These are phyloP conservation scores for Molossus alvarezi DNA, from an alignment of 2,797 vertebrate species.

Conservation along the genomic window DNA sequence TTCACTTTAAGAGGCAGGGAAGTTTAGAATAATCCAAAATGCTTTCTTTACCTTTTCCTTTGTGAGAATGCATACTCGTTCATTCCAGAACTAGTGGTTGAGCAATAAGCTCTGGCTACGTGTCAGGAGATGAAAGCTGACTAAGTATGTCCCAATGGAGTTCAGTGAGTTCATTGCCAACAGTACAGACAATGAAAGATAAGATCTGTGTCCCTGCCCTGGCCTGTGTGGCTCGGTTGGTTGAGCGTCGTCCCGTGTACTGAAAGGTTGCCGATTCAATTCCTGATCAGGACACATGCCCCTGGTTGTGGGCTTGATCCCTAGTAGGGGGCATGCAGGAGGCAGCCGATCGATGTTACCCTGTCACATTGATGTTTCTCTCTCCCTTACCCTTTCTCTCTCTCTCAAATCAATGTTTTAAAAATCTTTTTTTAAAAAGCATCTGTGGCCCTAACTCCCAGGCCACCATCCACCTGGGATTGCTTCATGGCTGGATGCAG, in stretches of 20 bases:
- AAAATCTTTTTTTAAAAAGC: no score
- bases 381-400: no score
- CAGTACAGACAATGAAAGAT: not conserved
- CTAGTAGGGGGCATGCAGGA: no score
- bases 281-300: no score
- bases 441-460: not conserved
- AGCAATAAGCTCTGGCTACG: not conserved
- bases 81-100: not conserved
- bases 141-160: not conserved
- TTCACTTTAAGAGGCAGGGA: not conserved
- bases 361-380: no score
- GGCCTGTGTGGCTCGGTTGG: no score
- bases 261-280: no score
- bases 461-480: not conserved
- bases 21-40: not conserved
- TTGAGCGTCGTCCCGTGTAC: no score
- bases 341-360: no score
- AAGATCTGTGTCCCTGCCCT: not conserved
- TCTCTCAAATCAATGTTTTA: no score
- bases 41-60: not conserved
- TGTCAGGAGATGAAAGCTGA: not conserved
- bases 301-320: no score
- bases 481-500: not conserved
- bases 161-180: not conserved
- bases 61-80: not conserved